Base-by-base conservation (phyloP, 1,140 invertebrate genomes). In the Streblospio benedicti region DNA sequence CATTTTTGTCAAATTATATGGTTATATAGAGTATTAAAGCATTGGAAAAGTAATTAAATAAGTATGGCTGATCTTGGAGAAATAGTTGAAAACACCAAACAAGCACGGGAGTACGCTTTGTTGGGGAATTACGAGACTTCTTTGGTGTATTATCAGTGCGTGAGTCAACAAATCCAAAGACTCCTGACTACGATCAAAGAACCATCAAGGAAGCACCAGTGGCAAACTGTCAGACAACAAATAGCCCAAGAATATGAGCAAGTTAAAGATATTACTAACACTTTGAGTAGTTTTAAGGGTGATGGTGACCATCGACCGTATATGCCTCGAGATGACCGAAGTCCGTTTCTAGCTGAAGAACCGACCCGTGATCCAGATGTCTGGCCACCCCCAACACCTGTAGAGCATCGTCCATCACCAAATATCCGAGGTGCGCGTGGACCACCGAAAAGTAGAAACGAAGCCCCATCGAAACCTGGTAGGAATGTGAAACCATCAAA, bases 101-200 rank as follows among this genome's bases (percentile, higher is more conserved):
- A 95, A 72, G 93, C 90, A 33, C 82, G 94, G 67, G 93, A 97
- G 80, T 91, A 90, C 86, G 90, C 91, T 57, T 80, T 97, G 62
- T 86, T 91, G 71, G 93, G 93, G 5, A 95, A 96, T 76, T 98
- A 98, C 75, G 93, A 97, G 70, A 90, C 89, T 58, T 89, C 93
- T 12, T 82, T 86, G 67, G 90, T 97, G 49, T 97, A 96, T 79
- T 98, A 96, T 75, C 89, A 96, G 79, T 90, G 92, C 49, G 89
- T 92, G 3, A 82, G 93, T 32, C 89, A 92, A 74, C 89, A 93
- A 79, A 89, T 95, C 67, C 88, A 91, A 69, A 85, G 85, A 66
- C 82, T 94, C 28, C 82, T 96, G 44, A 81, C 84, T 18, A 87
- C 85, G 38, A 90, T 93, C 47, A 86, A 83, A 16, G 92, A 87